phyloP scores from a whole-genome alignment of 2,888 invertebrate genomes.

The Rhaphigaster nebulosa region DNA sequence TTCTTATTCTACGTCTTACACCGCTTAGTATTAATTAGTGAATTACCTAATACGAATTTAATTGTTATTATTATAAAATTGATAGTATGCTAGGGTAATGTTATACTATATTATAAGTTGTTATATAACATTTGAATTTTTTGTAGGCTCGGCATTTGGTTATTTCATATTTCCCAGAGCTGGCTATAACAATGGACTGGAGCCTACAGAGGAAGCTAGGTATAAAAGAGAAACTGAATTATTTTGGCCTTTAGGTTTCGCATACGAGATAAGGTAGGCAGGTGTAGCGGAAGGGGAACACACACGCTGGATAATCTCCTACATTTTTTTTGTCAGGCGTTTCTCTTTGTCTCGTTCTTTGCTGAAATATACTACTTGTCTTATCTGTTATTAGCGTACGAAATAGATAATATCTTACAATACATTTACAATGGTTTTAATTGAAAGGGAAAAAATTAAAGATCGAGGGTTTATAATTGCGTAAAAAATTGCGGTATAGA shows the following conservation, averaged over 20 bases:
- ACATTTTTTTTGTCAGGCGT: background rate
- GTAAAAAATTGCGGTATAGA: too few relatives aligned
- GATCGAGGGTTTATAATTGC: too few relatives aligned
- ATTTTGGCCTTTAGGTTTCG: slow-evolving; percentile 8
- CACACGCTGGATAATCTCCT: background rate
- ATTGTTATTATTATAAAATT: too few relatives aligned
- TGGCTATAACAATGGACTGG: background rate
- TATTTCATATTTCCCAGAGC: background rate
- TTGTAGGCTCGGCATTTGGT: background rate
- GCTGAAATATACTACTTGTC: background rate
- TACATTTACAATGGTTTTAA: background rate
- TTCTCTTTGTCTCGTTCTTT: background rate
- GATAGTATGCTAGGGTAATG: too few relatives aligned
- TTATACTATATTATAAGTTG: too few relatives aligned
- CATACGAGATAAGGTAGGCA: slow-evolving; percentile 33
- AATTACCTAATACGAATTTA: too few relatives aligned
- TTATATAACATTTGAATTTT: background rate
- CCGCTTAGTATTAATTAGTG: too few relatives aligned
- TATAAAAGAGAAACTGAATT: slow-evolving; percentile 29
- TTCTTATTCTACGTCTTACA: too few relatives aligned
- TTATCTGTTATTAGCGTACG: background rate
- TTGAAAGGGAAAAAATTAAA: background rate
- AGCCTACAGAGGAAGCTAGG: background rate
- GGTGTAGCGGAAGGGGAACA: background rate
- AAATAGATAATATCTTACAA: background rate